Base-by-base conservation (phyloP, 2,113 vertebrate genomes). In the Malaclemys terrapin region DNA sequence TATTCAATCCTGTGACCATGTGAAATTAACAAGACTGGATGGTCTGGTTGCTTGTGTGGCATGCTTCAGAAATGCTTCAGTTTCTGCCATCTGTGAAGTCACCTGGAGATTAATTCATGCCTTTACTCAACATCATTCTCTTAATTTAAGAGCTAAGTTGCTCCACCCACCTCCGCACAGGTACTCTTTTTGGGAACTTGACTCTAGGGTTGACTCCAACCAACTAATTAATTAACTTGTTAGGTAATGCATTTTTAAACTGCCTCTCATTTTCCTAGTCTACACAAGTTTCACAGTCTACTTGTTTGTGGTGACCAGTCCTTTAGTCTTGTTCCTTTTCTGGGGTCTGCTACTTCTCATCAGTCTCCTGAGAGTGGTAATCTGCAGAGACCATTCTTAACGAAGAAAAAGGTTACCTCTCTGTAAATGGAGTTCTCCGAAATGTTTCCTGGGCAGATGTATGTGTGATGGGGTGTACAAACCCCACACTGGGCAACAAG, bases 11-110 rank as follows among this genome's bases (percentile, higher is more conserved):
- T 80, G 8, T 92, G 72, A 52, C 89, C 19, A 1, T 87, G 88
- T 59, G 29, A 76, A 8, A 82, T 91, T 88, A 82, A 92, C 31
- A 2, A 7, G 49, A 88, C 59, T 56, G 86, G 62, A 17, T 89
- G 59, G 5, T 89, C 84, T 89, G 82, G 52, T 83, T 94, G 80
- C 57, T 88, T 91, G 65, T 87, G n/a, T 69, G 65, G 35, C 35
- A 49, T 88, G 38, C 57, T 75, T 93, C 82, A 91, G 57, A 95
- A 94, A 49, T 82, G 19, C 5, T 86, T 87, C 49, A 88, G 0
- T 87, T 75, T 83, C 82, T 89, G 80, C 78, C 93, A 91, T 93
- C 82, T 91, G 11, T 82, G 75, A 84, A 91, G 65, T 49, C 93
- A 76, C 65, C 85, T 20, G 35, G 13, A 93, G 79, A 9, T 11